Evolutionary conservation across 2,797 vertebrate genomes (phyloP).

Genomic region (Enteromius fasciolatus): DNA sequence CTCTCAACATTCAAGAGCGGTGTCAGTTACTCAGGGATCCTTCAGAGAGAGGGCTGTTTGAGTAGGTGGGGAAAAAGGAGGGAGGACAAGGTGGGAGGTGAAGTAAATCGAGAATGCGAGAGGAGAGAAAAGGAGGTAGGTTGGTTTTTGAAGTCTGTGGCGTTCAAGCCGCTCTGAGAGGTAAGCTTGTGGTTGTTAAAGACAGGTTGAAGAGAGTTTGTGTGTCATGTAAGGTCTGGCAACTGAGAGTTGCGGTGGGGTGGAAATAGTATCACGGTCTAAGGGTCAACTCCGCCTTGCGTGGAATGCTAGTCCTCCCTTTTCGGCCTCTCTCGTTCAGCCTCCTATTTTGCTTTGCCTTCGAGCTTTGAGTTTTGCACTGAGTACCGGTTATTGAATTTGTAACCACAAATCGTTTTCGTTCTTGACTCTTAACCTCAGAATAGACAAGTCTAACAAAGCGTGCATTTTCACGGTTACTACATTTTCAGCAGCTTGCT

Average conservation of each 20-base stretch:
- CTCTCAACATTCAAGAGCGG: constrained; percentile 35
- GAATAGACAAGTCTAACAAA: not conserved
- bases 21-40: constrained; percentile 36
- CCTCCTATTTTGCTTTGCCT: not conserved
- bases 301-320: not conserved
- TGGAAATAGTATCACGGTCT: constrained; percentile 4
- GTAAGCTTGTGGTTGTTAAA: constrained; percentile 25
- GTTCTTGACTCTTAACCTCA: not conserved
- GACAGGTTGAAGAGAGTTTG: not conserved
- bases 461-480: not conserved
- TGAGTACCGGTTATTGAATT: not conserved
- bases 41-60: constrained; percentile 25
- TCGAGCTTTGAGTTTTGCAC: not conserved
- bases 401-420: not conserved
- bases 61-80: constrained; percentile 6
- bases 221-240: constrained; percentile 23
- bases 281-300: constrained; percentile 3
- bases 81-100: not conserved
- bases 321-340: not conserved
- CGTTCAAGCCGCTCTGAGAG: constrained; percentile 8
- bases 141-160: constrained; percentile 25
- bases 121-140: constrained; percentile 16
- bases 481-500: not conserved
- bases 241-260: not conserved
- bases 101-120: constrained; percentile 1